Evolutionary conservation across 2,113 vertebrate species (phyloP).

Genomic region (Hemichromis elongatus): DNA sequence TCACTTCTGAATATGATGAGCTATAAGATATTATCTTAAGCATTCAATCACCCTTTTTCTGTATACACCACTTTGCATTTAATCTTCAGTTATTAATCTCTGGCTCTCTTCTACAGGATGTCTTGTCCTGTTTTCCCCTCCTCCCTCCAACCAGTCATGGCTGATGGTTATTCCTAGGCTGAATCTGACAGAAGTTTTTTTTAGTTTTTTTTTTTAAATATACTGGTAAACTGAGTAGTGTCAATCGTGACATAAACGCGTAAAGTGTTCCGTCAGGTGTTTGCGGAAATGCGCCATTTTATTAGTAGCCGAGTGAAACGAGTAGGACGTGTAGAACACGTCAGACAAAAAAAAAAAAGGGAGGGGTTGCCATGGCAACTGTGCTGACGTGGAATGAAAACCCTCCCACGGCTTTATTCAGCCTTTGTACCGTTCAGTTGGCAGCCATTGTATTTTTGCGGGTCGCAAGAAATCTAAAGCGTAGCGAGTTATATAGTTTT

Average conservation of each 20-base stretch:
- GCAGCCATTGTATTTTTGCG: constrained; percentile 31
- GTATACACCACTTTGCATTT: too few species aligned
- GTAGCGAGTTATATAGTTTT: neutral
- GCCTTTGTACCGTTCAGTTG: neutral
- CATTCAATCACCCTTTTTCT: too few species aligned
- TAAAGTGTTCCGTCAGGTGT: neutral
- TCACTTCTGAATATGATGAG: too few species aligned
- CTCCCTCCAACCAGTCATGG: neutral
- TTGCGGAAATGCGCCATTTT: neutral
- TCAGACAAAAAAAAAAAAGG: neutral
- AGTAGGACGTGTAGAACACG: neutral
- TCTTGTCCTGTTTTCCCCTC: neutral
- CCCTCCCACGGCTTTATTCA: neutral
- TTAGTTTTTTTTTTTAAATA: too few species aligned
- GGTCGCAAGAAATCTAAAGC: neutral
- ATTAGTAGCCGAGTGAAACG: neutral
- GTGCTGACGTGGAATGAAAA: constrained; percentile 37
- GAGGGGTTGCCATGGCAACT: constrained; percentile 34
- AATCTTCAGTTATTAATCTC: neutral
- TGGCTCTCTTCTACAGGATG: neutral
- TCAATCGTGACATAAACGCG: neutral
- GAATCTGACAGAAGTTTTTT: neutral
- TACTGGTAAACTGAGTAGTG: neutral
- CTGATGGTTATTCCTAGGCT: neutral
- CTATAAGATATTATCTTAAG: too few species aligned